Evolutionary conservation across 2,797 vertebrate species (phyloP), one percentile per base, ranked within the genome.

Genomic region (Ammospiza maritima): DNA sequence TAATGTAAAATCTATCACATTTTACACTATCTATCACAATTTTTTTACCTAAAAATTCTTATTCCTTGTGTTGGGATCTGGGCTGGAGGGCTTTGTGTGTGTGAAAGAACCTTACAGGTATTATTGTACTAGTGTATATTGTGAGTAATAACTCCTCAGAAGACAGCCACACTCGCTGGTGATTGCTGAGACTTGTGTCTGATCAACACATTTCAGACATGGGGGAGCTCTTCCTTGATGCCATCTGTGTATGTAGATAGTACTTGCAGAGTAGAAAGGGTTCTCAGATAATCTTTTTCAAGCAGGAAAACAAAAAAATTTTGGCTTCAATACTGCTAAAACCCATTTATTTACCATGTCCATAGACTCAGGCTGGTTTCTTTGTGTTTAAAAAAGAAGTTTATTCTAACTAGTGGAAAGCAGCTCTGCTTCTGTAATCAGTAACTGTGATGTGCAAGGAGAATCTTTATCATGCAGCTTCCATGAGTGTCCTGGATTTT

Each of bases 401-500:
- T 5, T 85, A 45, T n/a, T 42, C 17, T 38, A 70, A 48, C 36
- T 69, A 0, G 0, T 44, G 50, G 50, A 85, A 92, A 54, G 78
- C 78, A 65, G n/a, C 54, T 94, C 48, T 76, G 13, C 38, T 65
- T 56, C 67, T 85, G 60, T 80, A 50, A 53, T 67, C 71, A 65
- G 42, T 67, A 57, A 61, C 47, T 64, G 16, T 62, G 74, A 71
- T 85, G 38, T 57, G 40, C 36, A 50, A 70, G 61, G 64, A 85
- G 81, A 87, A 83, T 83, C 50, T 77, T 79, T 85, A 80, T 90
- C 72, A 13, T 65, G 74, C 42, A 13, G 36, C 66, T 90, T 89
- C 72, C 45, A 11, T 60, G 58, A 86, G 66, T 26, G 66, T 73
- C 92, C 81, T 95, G 92, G 73, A 95, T 93, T 93, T 72, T 89